phyloP scores from a whole-genome alignment of 2,888 invertebrate genomes.

The Tridacna crocea region DNA sequence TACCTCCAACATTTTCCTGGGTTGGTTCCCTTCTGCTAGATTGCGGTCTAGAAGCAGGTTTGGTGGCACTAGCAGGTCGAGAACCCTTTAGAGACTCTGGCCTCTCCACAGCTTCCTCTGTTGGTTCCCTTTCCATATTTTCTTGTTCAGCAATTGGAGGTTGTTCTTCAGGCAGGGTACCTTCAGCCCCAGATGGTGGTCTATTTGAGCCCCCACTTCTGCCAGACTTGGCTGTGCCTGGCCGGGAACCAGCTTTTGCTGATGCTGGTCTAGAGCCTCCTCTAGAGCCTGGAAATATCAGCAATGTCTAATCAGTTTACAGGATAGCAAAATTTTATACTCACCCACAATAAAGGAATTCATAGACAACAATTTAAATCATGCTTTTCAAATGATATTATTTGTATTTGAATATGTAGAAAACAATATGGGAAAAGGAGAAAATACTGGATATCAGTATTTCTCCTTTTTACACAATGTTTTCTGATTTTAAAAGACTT shows the following conservation, averaged over 20 bases:
- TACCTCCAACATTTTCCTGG: slow-evolving; percentile 41
- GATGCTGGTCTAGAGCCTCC: slow-evolving; percentile 63
- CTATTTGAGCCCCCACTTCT: slow-evolving; percentile 51
- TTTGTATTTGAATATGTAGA: neutral
- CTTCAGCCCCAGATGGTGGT: slow-evolving; percentile 57
- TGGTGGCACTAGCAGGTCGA: slow-evolving; percentile 61
- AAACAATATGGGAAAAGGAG: neutral
- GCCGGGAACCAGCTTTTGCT: slow-evolving; percentile 55
- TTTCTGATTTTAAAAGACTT: too few relatives aligned
- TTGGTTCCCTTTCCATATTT: slow-evolving; percentile 35
- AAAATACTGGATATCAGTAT: neutral
- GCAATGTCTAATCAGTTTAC: neutral
- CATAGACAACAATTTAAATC: too few relatives aligned
- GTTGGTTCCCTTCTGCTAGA: slow-evolving; percentile 41
- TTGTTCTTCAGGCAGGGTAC: slow-evolving; percentile 43
- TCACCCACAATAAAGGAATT: neutral
- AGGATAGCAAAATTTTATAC: neutral
- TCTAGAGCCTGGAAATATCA: slow-evolving; percentile 44
- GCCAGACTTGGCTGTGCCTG: slow-evolving; percentile 52
- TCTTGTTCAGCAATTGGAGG: slow-evolving; percentile 30
- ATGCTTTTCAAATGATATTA: too few relatives aligned
- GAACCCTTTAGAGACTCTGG: slow-evolving; percentile 59
- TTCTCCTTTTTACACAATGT: too few relatives aligned
- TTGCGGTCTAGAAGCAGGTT: slow-evolving; percentile 58
- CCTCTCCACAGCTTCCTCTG: slow-evolving; percentile 41